phyloP scores from a whole-genome alignment of 2,797 vertebrate species.

The Malacoraja senta region DNA sequence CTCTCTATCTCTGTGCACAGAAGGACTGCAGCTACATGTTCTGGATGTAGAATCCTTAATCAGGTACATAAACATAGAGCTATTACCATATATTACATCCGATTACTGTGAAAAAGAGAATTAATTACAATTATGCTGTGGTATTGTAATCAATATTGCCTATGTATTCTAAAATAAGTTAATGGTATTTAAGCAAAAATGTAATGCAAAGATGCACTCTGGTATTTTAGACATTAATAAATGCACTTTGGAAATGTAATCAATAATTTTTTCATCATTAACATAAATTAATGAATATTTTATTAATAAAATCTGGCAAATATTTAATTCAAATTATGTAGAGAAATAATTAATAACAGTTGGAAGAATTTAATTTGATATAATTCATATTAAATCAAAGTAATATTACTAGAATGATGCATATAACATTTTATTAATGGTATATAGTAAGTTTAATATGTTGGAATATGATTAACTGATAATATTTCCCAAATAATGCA shows the following conservation, averaged over 20 bases:
- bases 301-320: background rate
- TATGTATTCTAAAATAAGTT: background rate
- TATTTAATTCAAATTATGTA: constrained; percentile 19
- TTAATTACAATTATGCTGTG: background rate
- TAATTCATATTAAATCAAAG: constrained; percentile 28
- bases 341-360: constrained; percentile 4
- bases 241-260: background rate
- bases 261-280: constrained; percentile 18
- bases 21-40: background rate
- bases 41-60: background rate
- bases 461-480: background rate
- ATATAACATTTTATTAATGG: constrained; percentile 23
- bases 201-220: background rate
- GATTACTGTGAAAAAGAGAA: background rate
- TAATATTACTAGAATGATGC: background rate
- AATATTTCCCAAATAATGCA: background rate
- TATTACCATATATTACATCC: constrained; percentile 6
- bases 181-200: constrained; percentile 6
- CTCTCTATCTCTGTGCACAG: background rate
- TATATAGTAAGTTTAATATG: background rate
- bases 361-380: constrained; percentile 18
- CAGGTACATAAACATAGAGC: background rate
- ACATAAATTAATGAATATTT: background rate
- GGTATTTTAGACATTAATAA: constrained; percentile 3
- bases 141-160: background rate